Percentiles rank a stretch among this genome's conserved stretches.
phyloP scores from a whole-genome alignment of 2,888 invertebrate species.

The Scaptomyza parva region DNA sequence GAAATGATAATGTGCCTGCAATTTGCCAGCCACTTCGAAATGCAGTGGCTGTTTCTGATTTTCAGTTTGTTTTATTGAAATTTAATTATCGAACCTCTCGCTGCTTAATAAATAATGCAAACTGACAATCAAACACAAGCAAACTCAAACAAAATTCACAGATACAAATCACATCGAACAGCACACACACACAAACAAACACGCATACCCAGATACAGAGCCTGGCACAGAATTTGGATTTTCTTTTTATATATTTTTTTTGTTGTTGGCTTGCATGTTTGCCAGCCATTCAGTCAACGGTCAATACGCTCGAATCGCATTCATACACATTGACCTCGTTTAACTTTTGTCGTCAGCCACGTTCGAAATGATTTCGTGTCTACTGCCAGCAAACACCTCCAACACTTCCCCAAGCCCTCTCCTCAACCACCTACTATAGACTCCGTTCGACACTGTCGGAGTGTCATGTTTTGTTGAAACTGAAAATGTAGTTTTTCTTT shows the following conservation, averaged over 20 bases:
- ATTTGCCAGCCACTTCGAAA: constrained; percentile 46
- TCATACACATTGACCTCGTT: constrained; percentile 76
- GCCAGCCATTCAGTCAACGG: constrained; percentile 67
- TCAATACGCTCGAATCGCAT: constrained; percentile 67
- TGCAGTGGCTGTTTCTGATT: constrained; percentile 34
- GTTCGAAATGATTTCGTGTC: constrained; percentile 69
- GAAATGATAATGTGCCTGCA: constrained; percentile 40
- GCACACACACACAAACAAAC: constrained; percentile 14
- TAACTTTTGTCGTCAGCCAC: constrained; percentile 65
- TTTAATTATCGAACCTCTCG: constrained; percentile 43
- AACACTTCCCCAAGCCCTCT: background rate
- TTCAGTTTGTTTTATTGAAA: constrained; percentile 50
- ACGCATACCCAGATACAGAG: constrained; percentile 10
- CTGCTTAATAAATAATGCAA: constrained; percentile 55
- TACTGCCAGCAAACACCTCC: constrained; percentile 7
- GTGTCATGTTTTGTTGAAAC: constrained; percentile 56
- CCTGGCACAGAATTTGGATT: constrained; percentile 33
- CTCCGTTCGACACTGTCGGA: constrained; percentile 51
- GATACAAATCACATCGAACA: constrained; percentile 36
- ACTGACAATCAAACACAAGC: constrained; percentile 45
- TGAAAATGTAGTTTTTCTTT: constrained; percentile 57
- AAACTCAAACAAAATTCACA: constrained; percentile 26
- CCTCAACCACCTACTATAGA: constrained; percentile 9
- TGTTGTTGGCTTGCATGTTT: constrained; percentile 63
- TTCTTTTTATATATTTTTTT: constrained; percentile 13